These are phyloP conservation scores for Stercorarius parasiticus DNA, from an alignment of 2,113 vertebrate species.

Conservation along the genomic window DNA sequence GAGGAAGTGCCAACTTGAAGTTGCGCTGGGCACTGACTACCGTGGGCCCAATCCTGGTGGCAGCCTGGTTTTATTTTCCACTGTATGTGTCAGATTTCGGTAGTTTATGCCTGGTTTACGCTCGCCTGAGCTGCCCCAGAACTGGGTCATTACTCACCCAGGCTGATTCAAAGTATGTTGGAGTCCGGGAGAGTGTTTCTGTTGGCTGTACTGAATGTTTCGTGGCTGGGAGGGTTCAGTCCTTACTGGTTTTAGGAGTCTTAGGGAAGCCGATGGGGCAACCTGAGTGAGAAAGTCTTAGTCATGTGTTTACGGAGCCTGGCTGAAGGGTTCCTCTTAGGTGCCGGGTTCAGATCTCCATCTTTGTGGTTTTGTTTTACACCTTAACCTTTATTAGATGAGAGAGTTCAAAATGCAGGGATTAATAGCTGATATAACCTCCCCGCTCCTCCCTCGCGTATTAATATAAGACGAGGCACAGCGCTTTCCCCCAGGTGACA, in stretches of 20 bases:
- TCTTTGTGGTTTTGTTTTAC: not conserved
- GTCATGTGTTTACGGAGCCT: not conserved
- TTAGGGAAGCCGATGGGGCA: not conserved
- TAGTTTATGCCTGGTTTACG: not conserved
- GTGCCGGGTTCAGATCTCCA: not conserved
- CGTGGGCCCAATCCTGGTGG: not conserved
- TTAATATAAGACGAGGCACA: not conserved
- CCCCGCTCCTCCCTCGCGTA: not conserved
- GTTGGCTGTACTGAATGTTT: not conserved
- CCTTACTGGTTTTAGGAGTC: not conserved
- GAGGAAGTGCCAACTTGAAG: not conserved
- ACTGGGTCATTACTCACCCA: not conserved
- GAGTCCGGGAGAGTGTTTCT: not conserved
- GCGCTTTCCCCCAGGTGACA: accelerated
- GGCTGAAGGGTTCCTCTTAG: not conserved
- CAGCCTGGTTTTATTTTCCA: not conserved
- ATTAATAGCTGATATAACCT: not conserved
- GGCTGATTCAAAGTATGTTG: not conserved
- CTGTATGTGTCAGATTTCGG: accelerated
- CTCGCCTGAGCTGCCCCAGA: accelerated
- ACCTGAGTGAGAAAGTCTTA: not conserved
- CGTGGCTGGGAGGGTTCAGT: not conserved
- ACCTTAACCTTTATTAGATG: not conserved
- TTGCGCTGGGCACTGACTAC: not conserved
- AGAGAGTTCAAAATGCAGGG: not conserved